Evolutionary conservation across 2,888 invertebrate species (phyloP).

Genomic region (Macaria liturata): DNA sequence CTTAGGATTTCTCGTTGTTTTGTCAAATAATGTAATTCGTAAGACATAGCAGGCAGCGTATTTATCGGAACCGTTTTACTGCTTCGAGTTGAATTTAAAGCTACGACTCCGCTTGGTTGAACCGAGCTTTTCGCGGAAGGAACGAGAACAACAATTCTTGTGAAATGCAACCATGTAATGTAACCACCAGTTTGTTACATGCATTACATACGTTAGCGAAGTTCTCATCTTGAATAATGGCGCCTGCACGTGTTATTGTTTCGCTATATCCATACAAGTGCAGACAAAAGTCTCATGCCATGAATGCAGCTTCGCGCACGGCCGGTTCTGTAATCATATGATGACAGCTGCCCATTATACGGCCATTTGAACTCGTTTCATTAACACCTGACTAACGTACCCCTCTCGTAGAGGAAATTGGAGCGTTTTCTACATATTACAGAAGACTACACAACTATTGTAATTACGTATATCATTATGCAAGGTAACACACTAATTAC

Average conservation of each 20-base stretch:
- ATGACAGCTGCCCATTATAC: constrained; percentile 9
- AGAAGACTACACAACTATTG: neutral
- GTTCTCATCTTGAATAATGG: no score
- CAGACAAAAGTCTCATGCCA: constrained; percentile 4
- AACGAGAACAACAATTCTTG: neutral
- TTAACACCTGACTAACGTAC: constrained; percentile 6
- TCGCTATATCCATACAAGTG: neutral
- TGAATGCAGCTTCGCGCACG: constrained; percentile 22
- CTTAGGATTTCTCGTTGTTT: constrained; percentile 32
- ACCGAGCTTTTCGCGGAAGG: constrained; percentile 4
- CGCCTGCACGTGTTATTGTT: neutral
- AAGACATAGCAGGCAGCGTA: constrained; percentile 2
- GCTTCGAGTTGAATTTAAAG: neutral
- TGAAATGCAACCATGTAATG: no score
- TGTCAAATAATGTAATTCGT: constrained; percentile 24
- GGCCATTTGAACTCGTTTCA: constrained; percentile 6
- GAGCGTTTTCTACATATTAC: neutral
- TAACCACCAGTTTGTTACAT: no score
- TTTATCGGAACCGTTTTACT: constrained; percentile 4
- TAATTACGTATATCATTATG: constrained; percentile 39
- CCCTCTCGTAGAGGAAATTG: constrained; percentile 3
- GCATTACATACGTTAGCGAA: no score
- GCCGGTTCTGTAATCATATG: constrained; percentile 12
- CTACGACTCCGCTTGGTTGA: neutral
- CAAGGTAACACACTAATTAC: constrained; percentile 62